A percentile compares a stretch with the other conserved stretches of the same genome.
Conservation (phyloP, 92 coral and sea anemone species). For the Galaxea fascicularis region DNA sequence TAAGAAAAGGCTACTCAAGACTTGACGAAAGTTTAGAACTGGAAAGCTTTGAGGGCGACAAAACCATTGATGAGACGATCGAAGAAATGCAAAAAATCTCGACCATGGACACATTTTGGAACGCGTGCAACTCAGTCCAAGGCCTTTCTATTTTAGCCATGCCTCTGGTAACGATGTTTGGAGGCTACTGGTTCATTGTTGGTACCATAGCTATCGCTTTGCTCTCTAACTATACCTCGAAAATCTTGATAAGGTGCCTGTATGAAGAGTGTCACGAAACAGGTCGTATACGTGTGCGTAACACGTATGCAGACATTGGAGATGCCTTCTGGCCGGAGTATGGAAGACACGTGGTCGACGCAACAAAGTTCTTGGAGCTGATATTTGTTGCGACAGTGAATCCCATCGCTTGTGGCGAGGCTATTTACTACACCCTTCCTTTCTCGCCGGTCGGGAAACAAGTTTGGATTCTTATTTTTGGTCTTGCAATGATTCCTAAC, state of each 20-base stretch:
- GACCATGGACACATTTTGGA: conserved; percentile 80
- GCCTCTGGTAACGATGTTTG: conserved; percentile 72
- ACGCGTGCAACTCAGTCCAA: conserved; percentile 84
- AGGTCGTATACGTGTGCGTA: conserved; percentile 56
- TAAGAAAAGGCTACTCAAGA: conserved; percentile 19
- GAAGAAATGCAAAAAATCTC: conserved; percentile 73
- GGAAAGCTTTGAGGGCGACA: conserved; percentile 13
- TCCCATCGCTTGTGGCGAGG: conserved; percentile 82
- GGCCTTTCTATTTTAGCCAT: conserved; percentile 69
- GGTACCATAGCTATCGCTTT: conserved; percentile 64
- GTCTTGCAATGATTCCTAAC: conserved; percentile 76
- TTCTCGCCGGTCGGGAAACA: conserved; percentile 66
- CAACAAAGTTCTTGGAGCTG: conserved; percentile 71
- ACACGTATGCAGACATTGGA: conserved; percentile 79
- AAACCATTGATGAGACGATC: conserved; percentile 18
- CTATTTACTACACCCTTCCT: conserved; percentile 55
- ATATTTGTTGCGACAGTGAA: conserved; percentile 69
- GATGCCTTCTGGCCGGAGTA: conserved; percentile 80
- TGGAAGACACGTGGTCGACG: conserved; percentile 73
- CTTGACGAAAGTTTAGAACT: conserved; percentile 13
- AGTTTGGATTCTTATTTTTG: conserved; percentile 78
- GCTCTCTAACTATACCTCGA: conserved; percentile 69
- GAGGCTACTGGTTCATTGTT: conserved; percentile 74
- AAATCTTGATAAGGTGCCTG: conserved; percentile 67
- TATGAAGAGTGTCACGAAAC: conserved; percentile 63